Conservation (phyloP, 2,113 vertebrate species). For the Phycodurus eques region DNA sequence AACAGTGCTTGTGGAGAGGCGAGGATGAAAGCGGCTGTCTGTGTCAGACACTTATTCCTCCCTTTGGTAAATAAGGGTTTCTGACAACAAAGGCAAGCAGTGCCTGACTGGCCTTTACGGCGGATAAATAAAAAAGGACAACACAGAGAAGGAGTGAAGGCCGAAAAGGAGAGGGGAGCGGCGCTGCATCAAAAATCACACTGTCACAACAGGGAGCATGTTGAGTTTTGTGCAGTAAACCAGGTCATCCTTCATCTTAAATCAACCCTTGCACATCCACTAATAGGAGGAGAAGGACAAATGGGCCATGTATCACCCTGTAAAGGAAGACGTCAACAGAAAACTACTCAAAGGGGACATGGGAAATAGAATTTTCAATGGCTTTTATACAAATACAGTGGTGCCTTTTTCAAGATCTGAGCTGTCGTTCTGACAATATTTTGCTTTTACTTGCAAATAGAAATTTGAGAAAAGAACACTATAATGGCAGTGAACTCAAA, state of each 20-base stretch:
- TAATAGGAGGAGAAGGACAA: conserved; percentile 55
- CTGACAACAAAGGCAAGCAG: conserved; percentile 80
- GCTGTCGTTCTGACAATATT: too few species aligned
- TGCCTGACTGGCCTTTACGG: conserved; percentile 74
- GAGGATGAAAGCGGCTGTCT: conserved; percentile 77
- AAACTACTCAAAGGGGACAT: background rate
- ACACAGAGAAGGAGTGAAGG: conserved; percentile 57
- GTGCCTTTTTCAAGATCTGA: background rate
- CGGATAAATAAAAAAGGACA: conserved; percentile 74
- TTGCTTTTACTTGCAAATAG: too few species aligned
- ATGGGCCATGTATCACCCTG: conserved; percentile 42
- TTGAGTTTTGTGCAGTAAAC: conserved; percentile 77
- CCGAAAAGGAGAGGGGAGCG: conserved; percentile 29
- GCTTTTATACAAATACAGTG: background rate
- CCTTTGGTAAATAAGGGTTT: conserved; percentile 82
- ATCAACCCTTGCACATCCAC: conserved; percentile 64
- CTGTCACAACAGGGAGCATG: conserved; percentile 66
- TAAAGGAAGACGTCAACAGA: conserved; percentile 14
- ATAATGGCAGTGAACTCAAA: too few species aligned
- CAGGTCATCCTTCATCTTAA: conserved; percentile 69
- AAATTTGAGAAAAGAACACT: background rate
- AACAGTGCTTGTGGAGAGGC: conserved; percentile 72
- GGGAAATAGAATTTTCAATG: too few species aligned
- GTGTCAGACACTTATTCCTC: conserved; percentile 78
- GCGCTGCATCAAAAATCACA: conserved; percentile 60